phyloP scores from a whole-genome alignment of 2,888 invertebrate species.

The Harpagoxenus sublaevis region DNA sequence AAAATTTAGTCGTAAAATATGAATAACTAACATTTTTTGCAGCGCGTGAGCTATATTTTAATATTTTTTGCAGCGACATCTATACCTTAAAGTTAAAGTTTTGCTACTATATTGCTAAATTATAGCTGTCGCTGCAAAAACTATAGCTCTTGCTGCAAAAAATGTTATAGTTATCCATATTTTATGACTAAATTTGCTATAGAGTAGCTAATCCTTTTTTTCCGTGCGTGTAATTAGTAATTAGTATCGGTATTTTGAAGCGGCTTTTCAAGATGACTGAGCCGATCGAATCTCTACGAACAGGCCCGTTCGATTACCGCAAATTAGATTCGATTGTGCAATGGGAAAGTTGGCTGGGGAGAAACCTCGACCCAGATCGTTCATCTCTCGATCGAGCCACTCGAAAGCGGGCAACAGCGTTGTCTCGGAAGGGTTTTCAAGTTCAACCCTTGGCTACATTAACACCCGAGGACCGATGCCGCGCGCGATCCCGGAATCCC shows the following conservation, averaged over 20 bases:
- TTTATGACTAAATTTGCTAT: too few species aligned
- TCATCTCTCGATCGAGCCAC: conserved; percentile 37
- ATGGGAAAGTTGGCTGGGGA: conserved; percentile 31
- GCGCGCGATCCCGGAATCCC: conserved; percentile 70
- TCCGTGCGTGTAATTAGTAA: background rate
- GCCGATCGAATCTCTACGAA: conserved; percentile 31
- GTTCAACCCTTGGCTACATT: conserved; percentile 51
- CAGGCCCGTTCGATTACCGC: conserved; percentile 37
- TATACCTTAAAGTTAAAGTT: too few species aligned
- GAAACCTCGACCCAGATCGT: conserved; percentile 54
- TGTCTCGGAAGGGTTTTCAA: conserved; percentile 57
- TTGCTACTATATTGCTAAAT: too few species aligned
- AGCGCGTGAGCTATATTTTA: too few species aligned
- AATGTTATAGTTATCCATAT: too few species aligned
- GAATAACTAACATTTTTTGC: too few species aligned
- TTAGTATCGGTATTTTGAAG: background rate
- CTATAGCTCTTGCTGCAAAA: too few species aligned
- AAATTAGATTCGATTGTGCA: conserved; percentile 37
- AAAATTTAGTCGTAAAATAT: too few species aligned
- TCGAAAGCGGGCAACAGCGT: conserved; percentile 28
- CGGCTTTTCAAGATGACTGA: background rate
- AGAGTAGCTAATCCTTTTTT: too few species aligned
- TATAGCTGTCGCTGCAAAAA: too few species aligned
- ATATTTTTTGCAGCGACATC: too few species aligned
- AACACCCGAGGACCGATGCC: conserved; percentile 53